Percentiles rank a stretch among this genome's conserved stretches.
These are phyloP conservation scores for Drosophila borborema DNA, from an alignment of 2,888 invertebrate species.

Conservation along the genomic window DNA sequence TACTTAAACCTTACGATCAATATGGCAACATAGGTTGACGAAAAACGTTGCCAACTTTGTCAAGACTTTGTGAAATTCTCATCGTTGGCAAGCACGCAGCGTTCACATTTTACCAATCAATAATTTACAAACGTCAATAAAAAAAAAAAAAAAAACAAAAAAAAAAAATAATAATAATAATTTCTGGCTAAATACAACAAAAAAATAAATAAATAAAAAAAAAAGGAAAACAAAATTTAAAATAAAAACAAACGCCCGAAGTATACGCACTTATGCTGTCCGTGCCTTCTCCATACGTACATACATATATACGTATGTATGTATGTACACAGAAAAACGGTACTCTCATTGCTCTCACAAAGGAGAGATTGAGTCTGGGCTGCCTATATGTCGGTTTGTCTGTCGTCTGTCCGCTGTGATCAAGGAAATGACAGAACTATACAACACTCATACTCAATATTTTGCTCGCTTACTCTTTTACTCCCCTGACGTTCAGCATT, in stretches of 20 bases:
- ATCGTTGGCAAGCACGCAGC: conserved; percentile 40
- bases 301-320: conserved; percentile 3
- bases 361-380: conserved; percentile 36
- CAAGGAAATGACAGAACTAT: conserved; percentile 58
- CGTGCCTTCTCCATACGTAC: conserved; percentile 20
- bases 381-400: conserved; percentile 34
- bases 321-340: conserved; percentile 22
- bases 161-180: neutral
- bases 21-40: conserved; percentile 38
- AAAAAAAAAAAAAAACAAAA: conserved; percentile 18
- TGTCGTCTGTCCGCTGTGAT: conserved; percentile 49
- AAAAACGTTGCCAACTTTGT: conserved; percentile 37
- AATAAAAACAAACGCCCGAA: conserved; percentile 15
- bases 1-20: conserved; percentile 39
- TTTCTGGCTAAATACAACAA: neutral
- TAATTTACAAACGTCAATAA: conserved; percentile 53
- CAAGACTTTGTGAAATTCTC: conserved; percentile 47
- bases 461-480: conserved; percentile 31
- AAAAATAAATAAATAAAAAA: neutral
- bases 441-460: conserved; percentile 25
- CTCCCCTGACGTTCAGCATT: conserved; percentile 52
- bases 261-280: conserved; percentile 12
- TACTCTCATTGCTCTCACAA: conserved; percentile 38
- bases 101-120: conserved; percentile 44
- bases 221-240: too few species aligned